Percentiles rank a stretch among this genome's conserved stretches.
phyloP scores from a whole-genome alignment of 1,140 invertebrate genomes.

The Aleiodes sp. region DNA sequence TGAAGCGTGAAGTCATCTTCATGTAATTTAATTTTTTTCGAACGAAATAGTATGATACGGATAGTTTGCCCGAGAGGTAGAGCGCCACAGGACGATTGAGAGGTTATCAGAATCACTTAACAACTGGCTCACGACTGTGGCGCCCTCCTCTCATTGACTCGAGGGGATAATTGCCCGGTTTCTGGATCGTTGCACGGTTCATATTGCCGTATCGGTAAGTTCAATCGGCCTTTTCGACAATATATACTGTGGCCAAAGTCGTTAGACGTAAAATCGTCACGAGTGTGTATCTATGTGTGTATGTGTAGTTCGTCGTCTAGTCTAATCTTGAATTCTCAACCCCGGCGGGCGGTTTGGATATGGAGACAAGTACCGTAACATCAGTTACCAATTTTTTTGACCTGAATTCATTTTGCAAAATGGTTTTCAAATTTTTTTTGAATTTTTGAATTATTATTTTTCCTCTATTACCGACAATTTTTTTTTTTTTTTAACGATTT shows the following conservation, averaged over 20 bases:
- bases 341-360: background rate
- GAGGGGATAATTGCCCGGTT: slow-evolving; percentile 54
- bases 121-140: slow-evolving; percentile 62
- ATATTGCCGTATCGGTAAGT: background rate
- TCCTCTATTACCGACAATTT: too few species aligned
- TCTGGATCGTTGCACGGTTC: slow-evolving; percentile 45
- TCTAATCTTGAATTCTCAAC: slow-evolving; percentile 3
- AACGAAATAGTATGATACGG: background rate
- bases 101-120: slow-evolving; percentile 65
- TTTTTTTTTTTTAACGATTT: too few species aligned
- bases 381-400: too few species aligned
- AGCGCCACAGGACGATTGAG: slow-evolving; percentile 51
- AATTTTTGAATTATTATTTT: too few species aligned
- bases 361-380: background rate
- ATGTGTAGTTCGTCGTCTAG: background rate
- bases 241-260: background rate
- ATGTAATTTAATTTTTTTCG: background rate
- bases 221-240: background rate
- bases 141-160: slow-evolving; percentile 47
- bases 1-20: background rate
- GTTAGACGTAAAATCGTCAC: slow-evolving; percentile 12
- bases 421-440: too few species aligned
- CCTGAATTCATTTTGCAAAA: too few species aligned
- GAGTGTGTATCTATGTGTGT: background rate
- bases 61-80: background rate